phyloP scores from a whole-genome alignment of 2,888 invertebrate genomes.

The Papilio protenor region DNA sequence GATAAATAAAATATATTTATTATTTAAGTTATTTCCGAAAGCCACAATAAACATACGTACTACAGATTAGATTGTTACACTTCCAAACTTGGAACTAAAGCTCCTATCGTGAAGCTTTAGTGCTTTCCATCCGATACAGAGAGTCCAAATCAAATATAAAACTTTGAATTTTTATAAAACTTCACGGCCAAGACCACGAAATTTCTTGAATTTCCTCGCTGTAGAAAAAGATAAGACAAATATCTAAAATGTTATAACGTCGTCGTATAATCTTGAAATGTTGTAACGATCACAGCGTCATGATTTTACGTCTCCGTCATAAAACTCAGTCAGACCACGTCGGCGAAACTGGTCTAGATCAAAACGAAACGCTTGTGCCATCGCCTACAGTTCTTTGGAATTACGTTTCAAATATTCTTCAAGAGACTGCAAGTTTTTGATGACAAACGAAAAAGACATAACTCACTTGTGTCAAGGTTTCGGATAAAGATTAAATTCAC shows the following conservation, averaged over 20 bases:
- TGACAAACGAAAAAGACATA: constrained; percentile 28
- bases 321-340: constrained; percentile 52
- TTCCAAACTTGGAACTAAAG: too few relatives aligned
- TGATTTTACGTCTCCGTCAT: constrained; percentile 55
- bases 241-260: constrained; percentile 44
- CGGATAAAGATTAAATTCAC: neutral
- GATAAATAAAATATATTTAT: neutral
- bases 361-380: constrained; percentile 45
- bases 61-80: too few relatives aligned
- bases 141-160: too few relatives aligned
- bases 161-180: too few relatives aligned
- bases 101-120: too few relatives aligned
- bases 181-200: too few relatives aligned
- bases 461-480: neutral
- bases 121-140: too few relatives aligned
- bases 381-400: constrained; percentile 18
- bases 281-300: constrained; percentile 50
- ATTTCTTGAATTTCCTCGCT: too few relatives aligned
- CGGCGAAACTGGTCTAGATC: constrained; percentile 47
- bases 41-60: too few relatives aligned
- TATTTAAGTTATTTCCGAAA: neutral
- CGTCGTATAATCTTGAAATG: constrained; percentile 51
- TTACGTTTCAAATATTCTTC: constrained; percentile 21
- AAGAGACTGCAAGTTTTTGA: constrained; percentile 36
- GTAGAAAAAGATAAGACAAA: constrained; percentile 1